These are phyloP conservation scores for Ophion costatus DNA, from an alignment of 2,888 invertebrate genomes.

Conservation along the genomic window DNA sequence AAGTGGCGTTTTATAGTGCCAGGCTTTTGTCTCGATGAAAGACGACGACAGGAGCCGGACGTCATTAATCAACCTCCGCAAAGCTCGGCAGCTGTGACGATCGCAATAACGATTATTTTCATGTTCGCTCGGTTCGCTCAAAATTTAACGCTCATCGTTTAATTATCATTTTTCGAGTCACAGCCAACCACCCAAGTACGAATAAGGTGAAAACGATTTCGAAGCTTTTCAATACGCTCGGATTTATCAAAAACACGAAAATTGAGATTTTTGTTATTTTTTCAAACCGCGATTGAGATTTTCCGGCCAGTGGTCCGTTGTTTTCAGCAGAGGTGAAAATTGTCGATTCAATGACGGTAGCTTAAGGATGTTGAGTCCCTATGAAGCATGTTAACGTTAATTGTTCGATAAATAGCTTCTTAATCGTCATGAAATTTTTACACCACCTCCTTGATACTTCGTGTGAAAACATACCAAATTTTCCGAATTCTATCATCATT, in stretches of 20 bases:
- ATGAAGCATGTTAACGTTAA: no score
- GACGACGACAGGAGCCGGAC: conserved; percentile 45
- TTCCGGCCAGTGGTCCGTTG: no score
- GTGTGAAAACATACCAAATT: no score
- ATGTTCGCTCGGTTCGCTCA: not conserved
- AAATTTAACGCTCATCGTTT: not conserved
- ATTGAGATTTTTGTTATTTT: not conserved
- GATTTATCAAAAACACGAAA: not conserved
- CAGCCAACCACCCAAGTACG: not conserved
- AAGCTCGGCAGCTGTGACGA: not conserved
- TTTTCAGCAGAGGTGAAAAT: no score
- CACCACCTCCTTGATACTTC: no score
- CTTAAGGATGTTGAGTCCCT: no score
- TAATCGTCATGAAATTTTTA: no score
- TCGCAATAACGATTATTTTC: conserved; percentile 15
- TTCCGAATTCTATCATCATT: no score
- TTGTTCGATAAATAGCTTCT: no score
- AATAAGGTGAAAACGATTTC: no score
- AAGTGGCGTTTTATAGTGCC: conserved; percentile 14
- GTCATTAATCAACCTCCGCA: conserved; percentile 34
- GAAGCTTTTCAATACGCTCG: no score
- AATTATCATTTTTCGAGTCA: not conserved
- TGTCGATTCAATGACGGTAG: not conserved
- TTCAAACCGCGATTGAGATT: not conserved
- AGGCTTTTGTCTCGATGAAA: conserved; percentile 41